Evolutionary conservation across 1,140 invertebrate species (phyloP), one percentile per base, ranked within the genome.

Genomic region (Megathymus violae): DNA sequence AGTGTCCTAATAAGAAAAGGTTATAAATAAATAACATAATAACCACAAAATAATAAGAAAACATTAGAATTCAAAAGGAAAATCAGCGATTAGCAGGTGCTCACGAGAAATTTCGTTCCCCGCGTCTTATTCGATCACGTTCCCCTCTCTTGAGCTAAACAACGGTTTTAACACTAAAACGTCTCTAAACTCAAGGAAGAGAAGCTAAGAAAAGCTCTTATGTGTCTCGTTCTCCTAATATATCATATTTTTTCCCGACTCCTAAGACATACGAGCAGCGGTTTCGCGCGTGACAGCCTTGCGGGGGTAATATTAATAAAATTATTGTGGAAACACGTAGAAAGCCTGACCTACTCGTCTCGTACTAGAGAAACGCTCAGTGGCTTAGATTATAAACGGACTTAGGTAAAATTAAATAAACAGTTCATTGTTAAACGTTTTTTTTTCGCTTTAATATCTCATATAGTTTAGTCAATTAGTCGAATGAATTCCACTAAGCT

Each of bases 271-370:
- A 89, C 69, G 85, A 80, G 80, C 74, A 64, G 72, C 58, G 76
- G 78, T 75, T 76, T 65, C 81, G 86, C 72, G 78, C 80, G 85
- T 89, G 86, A 88, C 85, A 83, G 74, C 56, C 77, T 82, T 82
- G 75, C 70, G 77, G 75, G 82, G 73, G 82, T 80, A 84, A 88
- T 89, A 86, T 89, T 88, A 89, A 89, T 89, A 89, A 87, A 89
- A 89, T 89, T 89, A 89, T 88, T 86, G 82, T 88, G 72, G 77
- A 69, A 82, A 86, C 82, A 86, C 82, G 82, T 85, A 73, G 52
- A 52, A 51, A 64, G 64, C 69, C 69, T 79, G 82, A 82, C 81
- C 80, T 78, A 78, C 71, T 74, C 71, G 63, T 62, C 65, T 69
- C 40, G 40, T n/a, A n/a, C n/a, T 56, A 10, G 10, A 51, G 48